A percentile compares a stretch with the other conserved stretches of the same genome.
phyloP scores from a whole-genome alignment of 2,113 vertebrate species.

The Solea senegalensis region DNA sequence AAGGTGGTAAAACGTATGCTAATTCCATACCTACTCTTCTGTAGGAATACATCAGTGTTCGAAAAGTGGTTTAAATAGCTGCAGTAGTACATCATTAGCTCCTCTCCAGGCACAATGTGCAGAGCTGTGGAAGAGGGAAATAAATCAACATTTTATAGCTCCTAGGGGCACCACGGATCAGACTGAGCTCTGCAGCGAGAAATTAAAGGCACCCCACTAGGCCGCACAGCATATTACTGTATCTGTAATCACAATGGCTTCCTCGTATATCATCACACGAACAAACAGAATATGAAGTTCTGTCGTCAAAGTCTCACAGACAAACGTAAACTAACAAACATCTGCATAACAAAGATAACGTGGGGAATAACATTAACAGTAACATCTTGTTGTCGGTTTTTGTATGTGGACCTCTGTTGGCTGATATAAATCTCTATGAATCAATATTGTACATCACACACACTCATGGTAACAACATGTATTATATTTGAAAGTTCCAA shows the following conservation, averaged over 20 bases:
- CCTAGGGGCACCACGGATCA: conserved; percentile 75
- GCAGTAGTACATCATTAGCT: conserved; percentile 76
- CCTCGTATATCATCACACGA: conserved; percentile 24
- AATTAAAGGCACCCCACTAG: conserved; percentile 77
- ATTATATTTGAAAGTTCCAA: not conserved
- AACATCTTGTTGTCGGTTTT: not conserved
- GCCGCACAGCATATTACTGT: conserved; percentile 57
- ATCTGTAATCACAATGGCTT: conserved; percentile 56
- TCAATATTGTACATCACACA: not conserved
- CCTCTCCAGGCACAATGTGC: conserved; percentile 66
- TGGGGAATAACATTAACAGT: not conserved
- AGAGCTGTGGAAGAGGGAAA: conserved; percentile 61
- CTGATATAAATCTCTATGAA: not conserved
- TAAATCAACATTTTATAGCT: conserved; percentile 81
- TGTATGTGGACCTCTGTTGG: not conserved
- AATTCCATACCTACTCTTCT: conserved; percentile 62
- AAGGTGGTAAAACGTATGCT: conserved; percentile 47
- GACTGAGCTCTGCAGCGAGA: conserved; percentile 64
- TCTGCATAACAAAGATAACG: not conserved
- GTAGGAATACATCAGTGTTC: conserved; percentile 62
- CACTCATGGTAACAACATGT: not conserved
- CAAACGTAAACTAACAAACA: conserved; percentile 1
- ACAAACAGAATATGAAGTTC: conserved; percentile 18
- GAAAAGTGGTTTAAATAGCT: conserved; percentile 75
- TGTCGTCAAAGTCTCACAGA: conserved; percentile 6